Base-by-base conservation (phyloP, 2,113 vertebrate genomes). In the Cricetomys ansorgei region DNA sequence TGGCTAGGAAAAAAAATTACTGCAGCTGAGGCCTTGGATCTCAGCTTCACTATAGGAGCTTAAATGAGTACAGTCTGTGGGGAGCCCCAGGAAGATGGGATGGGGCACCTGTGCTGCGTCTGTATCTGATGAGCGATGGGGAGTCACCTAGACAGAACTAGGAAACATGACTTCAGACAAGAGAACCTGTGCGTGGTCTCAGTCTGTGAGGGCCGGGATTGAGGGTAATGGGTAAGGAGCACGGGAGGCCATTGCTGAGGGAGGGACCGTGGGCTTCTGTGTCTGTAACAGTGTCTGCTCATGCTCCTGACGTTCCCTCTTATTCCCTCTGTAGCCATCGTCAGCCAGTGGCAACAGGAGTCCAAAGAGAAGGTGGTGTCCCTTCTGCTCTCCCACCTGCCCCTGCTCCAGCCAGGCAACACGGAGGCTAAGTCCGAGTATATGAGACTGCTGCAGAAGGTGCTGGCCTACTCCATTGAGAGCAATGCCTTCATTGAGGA, bases 401-500 rank as follows among this genome's bases (percentile, higher is more conserved):
- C 99, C 6, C 98, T 99, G 94, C 99, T 99, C 96, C 99, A 99
- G 98, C 99, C 99, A 0, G 99, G 99, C 89, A 99, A 99, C 94
- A 98, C 99, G 0, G 99, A 99, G 34, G 99, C 99, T 98, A 99
- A 99, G 98, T 99, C 99, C 0, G 99, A 99, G 95, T 99, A 99
- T 98, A 99, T 99, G 99, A 99, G 99, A 97, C 98, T 99, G 83
- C 98, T 99, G 96, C 99, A 99, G 98, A 99, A 99, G 94, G 99
- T 99, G 92, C 98, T 99, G 98, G 99, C 99, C 70, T 99, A 99
- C 97, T 99, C 99, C 43, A 99, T 99, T 5, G 99, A 99, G 98
- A 99, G 99, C 98, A 99, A 99, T 96, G 98, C 99, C 95, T 99
- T 99, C 97, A 99, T 99, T 15, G 99, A 99, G 97, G 99, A 99